phyloP scores from a whole-genome alignment of 2,888 invertebrate species.

The Habrosyne pyritoides region DNA sequence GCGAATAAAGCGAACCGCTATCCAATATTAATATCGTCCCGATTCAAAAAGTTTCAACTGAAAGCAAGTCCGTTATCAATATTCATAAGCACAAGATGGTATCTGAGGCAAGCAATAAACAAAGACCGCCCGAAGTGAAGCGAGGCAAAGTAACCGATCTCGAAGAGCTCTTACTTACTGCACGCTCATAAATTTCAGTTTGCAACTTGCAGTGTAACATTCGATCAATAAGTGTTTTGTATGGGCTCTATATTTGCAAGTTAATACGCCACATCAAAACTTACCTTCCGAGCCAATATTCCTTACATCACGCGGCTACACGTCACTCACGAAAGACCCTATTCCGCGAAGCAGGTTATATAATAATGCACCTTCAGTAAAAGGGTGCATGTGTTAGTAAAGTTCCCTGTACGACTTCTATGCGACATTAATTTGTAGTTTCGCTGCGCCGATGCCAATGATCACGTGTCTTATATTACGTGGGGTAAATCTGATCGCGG shows the following conservation, averaged over 20 bases:
- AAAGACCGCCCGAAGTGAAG: conserved; percentile 62
- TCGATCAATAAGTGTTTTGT: conserved; percentile 82
- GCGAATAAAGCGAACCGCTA: conserved; percentile 46
- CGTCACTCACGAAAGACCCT: conserved; percentile 24
- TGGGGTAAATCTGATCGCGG: conserved; percentile 55
- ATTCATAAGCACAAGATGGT: conserved; percentile 76
- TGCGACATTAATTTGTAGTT: conserved; percentile 17
- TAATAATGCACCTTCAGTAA: conserved; percentile 29
- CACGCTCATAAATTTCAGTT: conserved; percentile 80
- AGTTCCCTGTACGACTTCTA: conserved; percentile 8
- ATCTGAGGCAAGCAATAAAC: conserved; percentile 77
- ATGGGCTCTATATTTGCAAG: conserved; percentile 81
- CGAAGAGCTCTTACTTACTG: conserved; percentile 67
- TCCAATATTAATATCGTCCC: conserved; percentile 62
- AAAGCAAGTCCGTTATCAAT: conserved; percentile 73
- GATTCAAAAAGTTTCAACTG: conserved; percentile 69
- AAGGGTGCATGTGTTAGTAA: conserved; percentile 18
- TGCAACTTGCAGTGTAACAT: conserved; percentile 78
- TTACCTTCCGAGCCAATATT: conserved; percentile 70
- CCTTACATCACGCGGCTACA: conserved; percentile 55
- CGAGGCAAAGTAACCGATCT: conserved; percentile 67
- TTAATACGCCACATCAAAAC: conserved; percentile 78
- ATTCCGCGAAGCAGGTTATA: conserved; percentile 20
- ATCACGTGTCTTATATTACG: conserved; percentile 66
- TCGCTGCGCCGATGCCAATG: conserved; percentile 47